Base-by-base conservation (phyloP, 1,140 invertebrate genomes). In the Rhynchophorus ferrugineus region DNA sequence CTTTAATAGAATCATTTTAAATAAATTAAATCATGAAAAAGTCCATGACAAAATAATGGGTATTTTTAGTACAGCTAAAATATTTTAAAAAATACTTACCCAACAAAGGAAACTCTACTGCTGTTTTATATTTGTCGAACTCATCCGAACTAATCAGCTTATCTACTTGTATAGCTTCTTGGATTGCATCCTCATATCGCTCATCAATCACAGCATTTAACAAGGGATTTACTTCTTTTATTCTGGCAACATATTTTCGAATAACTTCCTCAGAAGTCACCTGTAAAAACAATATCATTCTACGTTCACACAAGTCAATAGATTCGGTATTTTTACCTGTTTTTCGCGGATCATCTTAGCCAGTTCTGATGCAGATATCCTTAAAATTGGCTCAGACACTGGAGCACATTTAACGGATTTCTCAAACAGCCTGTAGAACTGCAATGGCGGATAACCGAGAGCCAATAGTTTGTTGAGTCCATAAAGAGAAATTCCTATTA, bases 131-230 rank as follows among this genome's bases (percentile, higher is more conserved):
- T 42, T 71, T 73, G 7, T 58, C 56, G 6, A 49, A 43, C 3
- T 54, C 21, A 14, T 64, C 67, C 13, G 67, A 61, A 21, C 63
- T 59, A 2, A 81, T 54, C 6, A 75, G 57, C 3, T 60, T 52
- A 64, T 81, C 78, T 1, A 77, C 69, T 39, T 49, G 5, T 47
- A 47, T 60, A 7, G 89, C 86, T 35, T 89, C 84, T n/a, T 73
- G 63, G 2, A 88, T 22, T 0, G 89, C 89, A 1, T 70, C 74
- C n/a, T 75, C 67, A 63, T 79, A 89, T 14, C 87, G 71, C 13
- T 87, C 76, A 45, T 88, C 83, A 1, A 89, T 76, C 0, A 91
- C 78, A 0, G 84, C 84, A 69, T 91, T 91, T 3, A 91, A 46
- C 1, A 78, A 59, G 0, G 80, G 78, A 67, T 92, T 85, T 0